phyloP scores from a whole-genome alignment of 2,888 invertebrate species.

The Nematopogon swammerdamellus region DNA sequence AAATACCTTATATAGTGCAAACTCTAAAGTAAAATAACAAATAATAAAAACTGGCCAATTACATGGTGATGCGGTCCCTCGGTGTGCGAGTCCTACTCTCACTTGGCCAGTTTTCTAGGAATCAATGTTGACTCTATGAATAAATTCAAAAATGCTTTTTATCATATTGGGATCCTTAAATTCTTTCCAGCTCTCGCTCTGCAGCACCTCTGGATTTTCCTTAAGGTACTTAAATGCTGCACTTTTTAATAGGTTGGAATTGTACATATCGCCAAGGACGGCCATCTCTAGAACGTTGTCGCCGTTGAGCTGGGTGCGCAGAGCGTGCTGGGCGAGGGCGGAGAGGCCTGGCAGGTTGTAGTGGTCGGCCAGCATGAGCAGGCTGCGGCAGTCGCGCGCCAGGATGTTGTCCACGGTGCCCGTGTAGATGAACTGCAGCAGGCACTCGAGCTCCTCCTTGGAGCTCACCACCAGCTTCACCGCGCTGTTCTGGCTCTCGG shows the following conservation, averaged over 20 bases:
- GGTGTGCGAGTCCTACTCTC: no score
- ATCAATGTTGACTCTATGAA: no score
- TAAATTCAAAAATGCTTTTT: neutral
- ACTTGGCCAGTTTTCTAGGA: no score
- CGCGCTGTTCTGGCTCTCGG: slow-evolving; percentile 34
- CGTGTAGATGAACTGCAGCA: slow-evolving; percentile 39
- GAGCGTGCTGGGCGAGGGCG: slow-evolving; percentile 27
- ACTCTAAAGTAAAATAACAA: no score
- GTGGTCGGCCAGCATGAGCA: slow-evolving; percentile 35
- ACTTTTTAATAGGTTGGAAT: slow-evolving; percentile 27
- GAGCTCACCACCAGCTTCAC: slow-evolving; percentile 35
- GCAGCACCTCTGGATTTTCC: slow-evolving; percentile 22
- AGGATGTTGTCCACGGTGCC: slow-evolving; percentile 30
- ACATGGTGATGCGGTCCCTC: no score
- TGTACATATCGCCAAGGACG: slow-evolving; percentile 32
- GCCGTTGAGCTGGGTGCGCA: slow-evolving; percentile 23
- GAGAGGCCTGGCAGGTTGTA: slow-evolving; percentile 32
- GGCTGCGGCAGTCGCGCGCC: slow-evolving; percentile 24
- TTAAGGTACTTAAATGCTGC: slow-evolving; percentile 35
- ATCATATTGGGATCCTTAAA: slow-evolving; percentile 26
- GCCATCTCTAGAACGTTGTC: slow-evolving; percentile 37
- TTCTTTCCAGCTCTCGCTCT: slow-evolving; percentile 26
- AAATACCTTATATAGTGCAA: no score
- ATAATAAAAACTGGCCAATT: no score
- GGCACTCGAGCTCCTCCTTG: slow-evolving; percentile 28